Evolutionary conservation across 2,113 vertebrate species (phyloP).

Genomic region (Emydocephalus ijimae): DNA sequence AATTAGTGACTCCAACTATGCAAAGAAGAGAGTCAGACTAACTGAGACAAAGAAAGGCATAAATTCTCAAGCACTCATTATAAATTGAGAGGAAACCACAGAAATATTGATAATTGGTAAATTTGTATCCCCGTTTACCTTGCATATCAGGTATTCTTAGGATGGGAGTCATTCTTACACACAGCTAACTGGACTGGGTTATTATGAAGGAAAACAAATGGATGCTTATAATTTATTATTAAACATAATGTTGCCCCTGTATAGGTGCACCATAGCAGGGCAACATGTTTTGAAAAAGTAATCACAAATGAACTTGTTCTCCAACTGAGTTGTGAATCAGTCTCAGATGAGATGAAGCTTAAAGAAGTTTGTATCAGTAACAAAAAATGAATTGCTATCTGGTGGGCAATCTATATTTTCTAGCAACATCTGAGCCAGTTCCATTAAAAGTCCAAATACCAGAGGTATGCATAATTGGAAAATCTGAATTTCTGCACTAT

Average conservation of each 20-base stretch:
- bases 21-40: not conserved
- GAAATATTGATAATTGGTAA: not conserved
- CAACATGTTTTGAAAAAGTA: not conserved
- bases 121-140: not conserved
- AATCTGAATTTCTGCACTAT: not conserved
- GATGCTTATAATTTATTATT: not conserved
- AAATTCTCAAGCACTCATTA: not conserved
- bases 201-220: not conserved
- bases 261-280: not conserved
- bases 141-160: not conserved
- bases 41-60: not conserved
- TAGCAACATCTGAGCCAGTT: not conserved
- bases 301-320: not conserved
- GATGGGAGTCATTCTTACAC: not conserved
- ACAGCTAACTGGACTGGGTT: not conserved
- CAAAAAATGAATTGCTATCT: not conserved
- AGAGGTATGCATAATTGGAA: not conserved
- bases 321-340: not conserved
- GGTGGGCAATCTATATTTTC: not conserved
- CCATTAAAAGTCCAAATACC: not conserved
- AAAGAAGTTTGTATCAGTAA: not conserved
- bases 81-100: not conserved
- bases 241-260: not conserved
- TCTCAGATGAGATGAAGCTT: not conserved
- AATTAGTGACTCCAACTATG: not conserved